Conservation (phyloP, 2,113 vertebrate species). For the Hemichromis elongatus region DNA sequence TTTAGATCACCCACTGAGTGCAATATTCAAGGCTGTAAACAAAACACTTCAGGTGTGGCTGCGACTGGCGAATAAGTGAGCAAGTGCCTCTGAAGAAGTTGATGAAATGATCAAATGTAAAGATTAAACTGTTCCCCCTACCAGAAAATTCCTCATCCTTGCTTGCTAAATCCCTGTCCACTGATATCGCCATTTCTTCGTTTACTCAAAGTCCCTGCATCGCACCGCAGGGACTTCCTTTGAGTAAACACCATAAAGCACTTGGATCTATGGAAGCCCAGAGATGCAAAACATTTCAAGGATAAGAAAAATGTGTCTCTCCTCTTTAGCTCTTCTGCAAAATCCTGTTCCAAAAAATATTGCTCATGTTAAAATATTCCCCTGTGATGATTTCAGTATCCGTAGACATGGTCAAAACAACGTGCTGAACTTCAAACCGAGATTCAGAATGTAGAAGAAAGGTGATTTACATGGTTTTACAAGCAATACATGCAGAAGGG, state of each 20-base stretch:
- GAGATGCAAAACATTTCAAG: background rate
- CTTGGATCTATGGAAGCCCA: background rate
- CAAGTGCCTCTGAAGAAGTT: background rate
- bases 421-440: fast-evolving
- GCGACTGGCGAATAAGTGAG: fast-evolving
- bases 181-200: fast-evolving
- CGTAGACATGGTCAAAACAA: background rate
- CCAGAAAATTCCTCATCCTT: background rate
- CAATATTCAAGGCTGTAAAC: background rate
- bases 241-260: fast-evolving
- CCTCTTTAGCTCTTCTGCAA: fast-evolving
- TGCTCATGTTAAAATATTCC: background rate
- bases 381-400: background rate
- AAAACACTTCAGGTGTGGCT: fast-evolving
- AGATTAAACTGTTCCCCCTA: background rate
- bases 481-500: fast-evolving
- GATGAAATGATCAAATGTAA: background rate
- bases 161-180: background rate
- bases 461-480: background rate
- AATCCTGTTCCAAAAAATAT: background rate
- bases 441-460: background rate
- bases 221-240: fast-evolving
- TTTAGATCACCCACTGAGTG: background rate
- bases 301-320: background rate
- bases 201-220: background rate